phyloP scores from a whole-genome alignment of 2,797 vertebrate genomes.

The Poliocrania exsul region DNA sequence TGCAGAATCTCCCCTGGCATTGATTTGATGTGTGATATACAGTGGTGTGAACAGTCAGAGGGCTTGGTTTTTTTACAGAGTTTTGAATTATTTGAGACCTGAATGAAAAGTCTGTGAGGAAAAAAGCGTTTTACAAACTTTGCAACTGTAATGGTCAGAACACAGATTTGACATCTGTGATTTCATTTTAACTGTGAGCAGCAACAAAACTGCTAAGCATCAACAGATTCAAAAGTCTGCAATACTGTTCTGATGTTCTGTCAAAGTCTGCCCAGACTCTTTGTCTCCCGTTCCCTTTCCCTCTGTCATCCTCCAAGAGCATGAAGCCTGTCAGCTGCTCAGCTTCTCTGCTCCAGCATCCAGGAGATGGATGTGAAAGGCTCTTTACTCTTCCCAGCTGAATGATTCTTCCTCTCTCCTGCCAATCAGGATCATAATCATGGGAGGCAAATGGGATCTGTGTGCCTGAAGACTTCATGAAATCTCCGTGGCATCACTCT shows the following conservation, averaged over 20 bases:
- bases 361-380: background rate
- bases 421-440: background rate
- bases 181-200: background rate
- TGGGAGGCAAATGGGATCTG: accelerated
- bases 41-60: background rate
- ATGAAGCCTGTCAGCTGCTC: background rate
- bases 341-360: background rate
- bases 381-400: background rate
- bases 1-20: background rate
- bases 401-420: background rate
- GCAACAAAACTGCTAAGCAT: background rate
- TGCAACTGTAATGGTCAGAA: background rate
- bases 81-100: background rate
- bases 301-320: background rate
- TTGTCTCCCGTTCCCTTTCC: background rate
- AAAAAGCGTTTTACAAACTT: background rate
- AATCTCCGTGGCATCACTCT: background rate
- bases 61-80: background rate
- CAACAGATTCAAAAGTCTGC: background rate
- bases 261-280: accelerated
- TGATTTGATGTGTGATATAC: background rate
- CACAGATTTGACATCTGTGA: background rate
- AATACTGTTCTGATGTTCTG: background rate
- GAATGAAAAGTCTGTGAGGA: background rate
- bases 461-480: background rate